Evolutionary conservation across 2,888 invertebrate species (phyloP).

Genomic region (Drosophila prolongata): DNA sequence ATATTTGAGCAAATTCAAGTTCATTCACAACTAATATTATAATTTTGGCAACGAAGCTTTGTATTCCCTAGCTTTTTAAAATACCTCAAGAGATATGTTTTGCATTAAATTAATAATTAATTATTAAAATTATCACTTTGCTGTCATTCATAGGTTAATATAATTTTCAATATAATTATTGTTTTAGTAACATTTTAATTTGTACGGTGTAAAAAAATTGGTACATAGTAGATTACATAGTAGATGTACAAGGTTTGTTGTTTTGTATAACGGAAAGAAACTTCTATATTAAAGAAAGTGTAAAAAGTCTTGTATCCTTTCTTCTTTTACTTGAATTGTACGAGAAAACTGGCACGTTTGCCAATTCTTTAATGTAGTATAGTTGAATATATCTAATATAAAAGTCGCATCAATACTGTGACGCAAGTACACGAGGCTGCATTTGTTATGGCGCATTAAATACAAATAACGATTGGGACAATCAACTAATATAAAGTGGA

Average conservation of each 20-base stretch:
- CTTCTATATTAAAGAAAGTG: background rate
- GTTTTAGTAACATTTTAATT: too few relatives aligned
- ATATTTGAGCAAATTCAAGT: slow-evolving; percentile 40
- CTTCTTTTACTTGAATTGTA: background rate
- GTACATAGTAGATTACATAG: too few relatives aligned
- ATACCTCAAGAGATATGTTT: too few relatives aligned
- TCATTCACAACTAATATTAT: slow-evolving; percentile 62
- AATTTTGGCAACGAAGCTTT: background rate
- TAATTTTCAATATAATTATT: too few relatives aligned
- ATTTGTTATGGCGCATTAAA: slow-evolving; percentile 75
- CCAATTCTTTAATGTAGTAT: background rate
- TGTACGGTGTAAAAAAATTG: too few relatives aligned
- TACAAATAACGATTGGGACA: slow-evolving; percentile 55
- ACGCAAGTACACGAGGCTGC: slow-evolving; percentile 63
- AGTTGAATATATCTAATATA: background rate
- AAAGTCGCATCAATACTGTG: slow-evolving; percentile 46
- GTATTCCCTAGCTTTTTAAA: background rate
- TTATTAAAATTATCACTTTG: too few relatives aligned
- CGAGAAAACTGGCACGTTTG: background rate
- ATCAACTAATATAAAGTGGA: slow-evolving; percentile 46
- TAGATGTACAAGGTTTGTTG: too few relatives aligned
- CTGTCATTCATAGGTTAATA: too few relatives aligned
- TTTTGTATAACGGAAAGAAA: background rate
- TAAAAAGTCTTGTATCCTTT: background rate
- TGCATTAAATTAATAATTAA: too few relatives aligned